Conservation (phyloP, 2,113 vertebrate species). For the Murina feae region DNA sequence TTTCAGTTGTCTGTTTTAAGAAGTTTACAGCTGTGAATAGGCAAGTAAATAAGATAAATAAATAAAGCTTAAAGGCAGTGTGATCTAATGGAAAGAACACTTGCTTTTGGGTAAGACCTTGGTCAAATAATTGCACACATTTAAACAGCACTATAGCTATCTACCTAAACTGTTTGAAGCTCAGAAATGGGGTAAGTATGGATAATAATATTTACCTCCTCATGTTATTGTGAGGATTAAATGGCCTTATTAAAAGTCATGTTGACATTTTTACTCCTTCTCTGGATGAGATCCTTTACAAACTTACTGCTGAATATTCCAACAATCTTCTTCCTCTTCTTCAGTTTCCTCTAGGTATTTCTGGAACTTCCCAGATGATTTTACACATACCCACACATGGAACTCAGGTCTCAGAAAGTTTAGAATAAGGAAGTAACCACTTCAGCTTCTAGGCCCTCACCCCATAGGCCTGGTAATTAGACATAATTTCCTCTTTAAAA, state of each 20-base stretch:
- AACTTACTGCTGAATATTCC: neutral
- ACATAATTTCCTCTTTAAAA: neutral
- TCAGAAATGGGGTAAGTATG: neutral
- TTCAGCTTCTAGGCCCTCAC: neutral
- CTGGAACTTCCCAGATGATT: neutral
- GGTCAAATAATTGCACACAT: neutral
- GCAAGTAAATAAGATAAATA: neutral
- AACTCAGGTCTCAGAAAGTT: neutral
- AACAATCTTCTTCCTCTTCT: neutral
- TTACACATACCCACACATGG: neutral
- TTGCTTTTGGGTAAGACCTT: neutral
- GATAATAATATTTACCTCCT: slow-evolving; percentile 1
- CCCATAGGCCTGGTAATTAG: neutral
- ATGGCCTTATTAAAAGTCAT: neutral
- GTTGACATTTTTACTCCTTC: neutral
- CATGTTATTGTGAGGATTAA: neutral
- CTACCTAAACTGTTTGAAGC: neutral
- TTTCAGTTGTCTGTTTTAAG: neutral
- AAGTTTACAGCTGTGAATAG: neutral
- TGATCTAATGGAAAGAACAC: neutral
- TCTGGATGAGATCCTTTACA: neutral
- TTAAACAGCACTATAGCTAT: neutral
- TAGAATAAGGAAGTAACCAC: neutral
- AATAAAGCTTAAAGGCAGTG: neutral
- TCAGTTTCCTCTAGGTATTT: neutral